Percentiles rank a stretch among this genome's conserved stretches.
Conservation (phyloP, 2,113 vertebrate species). For the Diglossa brunneiventris region DNA sequence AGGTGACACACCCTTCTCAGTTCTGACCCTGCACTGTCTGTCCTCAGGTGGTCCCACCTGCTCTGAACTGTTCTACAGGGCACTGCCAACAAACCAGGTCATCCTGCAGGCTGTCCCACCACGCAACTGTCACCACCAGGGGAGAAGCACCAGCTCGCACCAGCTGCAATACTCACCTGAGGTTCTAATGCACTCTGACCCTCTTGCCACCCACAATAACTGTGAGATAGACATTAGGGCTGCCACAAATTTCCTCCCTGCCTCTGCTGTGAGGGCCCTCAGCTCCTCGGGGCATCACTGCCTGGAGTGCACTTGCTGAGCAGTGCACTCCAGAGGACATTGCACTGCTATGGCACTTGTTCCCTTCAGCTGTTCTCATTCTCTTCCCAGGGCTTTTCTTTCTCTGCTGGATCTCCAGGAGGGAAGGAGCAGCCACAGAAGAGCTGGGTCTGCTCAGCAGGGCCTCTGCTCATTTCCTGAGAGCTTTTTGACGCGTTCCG, state of each 20-base stretch:
- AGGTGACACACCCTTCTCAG: neutral
- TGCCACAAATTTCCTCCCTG: neutral
- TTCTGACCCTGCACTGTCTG: neutral
- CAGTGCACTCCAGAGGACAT: neutral
- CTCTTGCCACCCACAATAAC: neutral
- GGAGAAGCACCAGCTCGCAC: neutral
- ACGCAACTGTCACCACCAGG: neutral
- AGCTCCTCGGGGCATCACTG: neutral
- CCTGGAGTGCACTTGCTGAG: neutral
- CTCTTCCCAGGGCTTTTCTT: neutral
- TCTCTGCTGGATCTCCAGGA: neutral
- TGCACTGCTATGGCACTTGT: neutral
- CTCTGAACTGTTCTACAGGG: neutral
- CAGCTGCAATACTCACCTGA: neutral
- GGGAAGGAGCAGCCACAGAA: neutral
- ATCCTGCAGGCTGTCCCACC: neutral
- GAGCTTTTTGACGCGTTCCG: constrained; percentile 18
- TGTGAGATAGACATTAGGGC: fast-evolving
- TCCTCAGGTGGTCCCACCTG: neutral
- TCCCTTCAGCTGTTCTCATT: neutral
- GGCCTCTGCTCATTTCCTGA: constrained; percentile 58
- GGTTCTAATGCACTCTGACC: neutral
- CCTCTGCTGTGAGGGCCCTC: neutral
- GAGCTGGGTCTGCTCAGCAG: constrained; percentile 39
- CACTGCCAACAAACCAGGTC: neutral